Evolutionary conservation across 2,888 invertebrate species (phyloP).

Genomic region (Synergus gifuensis): DNA sequence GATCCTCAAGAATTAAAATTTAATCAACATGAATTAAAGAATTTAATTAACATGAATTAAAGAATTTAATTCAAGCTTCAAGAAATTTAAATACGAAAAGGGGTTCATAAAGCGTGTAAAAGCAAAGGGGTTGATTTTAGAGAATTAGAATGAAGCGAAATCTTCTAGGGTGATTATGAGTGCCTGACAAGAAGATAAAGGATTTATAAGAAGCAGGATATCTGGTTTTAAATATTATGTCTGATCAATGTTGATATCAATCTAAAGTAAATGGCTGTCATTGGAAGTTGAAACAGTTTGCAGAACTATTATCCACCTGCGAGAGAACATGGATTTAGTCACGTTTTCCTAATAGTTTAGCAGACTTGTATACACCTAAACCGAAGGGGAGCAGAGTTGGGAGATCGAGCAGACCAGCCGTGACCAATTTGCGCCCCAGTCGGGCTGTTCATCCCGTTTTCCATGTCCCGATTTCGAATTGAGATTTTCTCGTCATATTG

Average conservation of each 20-base stretch:
- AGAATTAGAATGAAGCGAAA: slow-evolving; percentile 11
- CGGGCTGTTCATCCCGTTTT: slow-evolving; percentile 47
- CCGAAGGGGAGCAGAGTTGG: slow-evolving; percentile 54
- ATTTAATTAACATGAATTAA: background rate
- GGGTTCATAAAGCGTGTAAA: slow-evolving; percentile 11
- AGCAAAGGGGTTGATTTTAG: background rate
- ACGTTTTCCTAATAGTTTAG: slow-evolving; percentile 69
- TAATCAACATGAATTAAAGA: background rate
- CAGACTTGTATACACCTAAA: slow-evolving; percentile 64
- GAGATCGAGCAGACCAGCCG: slow-evolving; percentile 74
- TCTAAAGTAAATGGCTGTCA: background rate
- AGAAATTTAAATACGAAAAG: slow-evolving; percentile 1
- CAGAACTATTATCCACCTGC: slow-evolving; percentile 3
- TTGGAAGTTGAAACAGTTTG: background rate
- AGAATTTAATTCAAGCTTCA: background rate
- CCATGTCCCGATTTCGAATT: slow-evolving; percentile 34
- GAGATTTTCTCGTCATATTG: slow-evolving; percentile 47
- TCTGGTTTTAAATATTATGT: background rate
- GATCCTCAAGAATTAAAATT: background rate
- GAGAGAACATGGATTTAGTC: slow-evolving; percentile 1
- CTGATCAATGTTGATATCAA: background rate
- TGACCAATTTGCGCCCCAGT: slow-evolving; percentile 74
- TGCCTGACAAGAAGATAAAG: background rate
- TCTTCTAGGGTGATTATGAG: slow-evolving; percentile 6
- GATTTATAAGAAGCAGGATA: background rate